These are phyloP conservation scores for Ptycholaimellus sp. DNA, from an alignment of 2,888 invertebrate species.

Conservation along the genomic window DNA sequence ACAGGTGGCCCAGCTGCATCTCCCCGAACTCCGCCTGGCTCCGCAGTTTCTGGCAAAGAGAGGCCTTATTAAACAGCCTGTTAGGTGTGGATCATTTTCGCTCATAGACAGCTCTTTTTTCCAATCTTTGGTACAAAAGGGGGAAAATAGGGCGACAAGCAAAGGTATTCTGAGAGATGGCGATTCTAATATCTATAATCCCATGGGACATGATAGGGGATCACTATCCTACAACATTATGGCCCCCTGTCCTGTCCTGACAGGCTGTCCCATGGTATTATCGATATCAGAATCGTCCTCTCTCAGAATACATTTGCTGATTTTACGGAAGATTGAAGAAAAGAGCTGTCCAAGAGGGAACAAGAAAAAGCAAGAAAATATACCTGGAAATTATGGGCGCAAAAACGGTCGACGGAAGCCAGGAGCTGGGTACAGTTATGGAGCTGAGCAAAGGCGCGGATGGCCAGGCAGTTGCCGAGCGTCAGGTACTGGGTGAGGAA, in stretches of 20 bases:
- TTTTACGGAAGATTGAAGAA: too few relatives aligned
- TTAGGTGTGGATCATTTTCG: not conserved
- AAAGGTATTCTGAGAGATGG: not conserved
- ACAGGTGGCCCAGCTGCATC: constrained; percentile 12
- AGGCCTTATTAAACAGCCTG: not conserved
- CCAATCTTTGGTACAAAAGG: too few relatives aligned
- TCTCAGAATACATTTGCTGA: too few relatives aligned
- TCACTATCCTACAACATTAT: not conserved
- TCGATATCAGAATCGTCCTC: too few relatives aligned
- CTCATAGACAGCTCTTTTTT: too few relatives aligned
- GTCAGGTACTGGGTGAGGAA: constrained; percentile 30
- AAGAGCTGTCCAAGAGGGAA: too few relatives aligned
- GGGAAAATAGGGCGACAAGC: not conserved
- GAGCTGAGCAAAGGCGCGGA: constrained; percentile 30
- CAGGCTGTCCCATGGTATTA: too few relatives aligned
- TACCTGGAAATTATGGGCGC: constrained; percentile 14
- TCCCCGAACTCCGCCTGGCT: constrained; percentile 10
- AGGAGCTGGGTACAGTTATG: constrained; percentile 20
- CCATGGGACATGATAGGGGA: not conserved
- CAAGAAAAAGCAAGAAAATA: too few relatives aligned
- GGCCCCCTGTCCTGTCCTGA: too few relatives aligned
- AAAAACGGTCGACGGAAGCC: constrained; percentile 13
- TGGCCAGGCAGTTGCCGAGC: constrained; percentile 28
- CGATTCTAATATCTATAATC: not conserved
- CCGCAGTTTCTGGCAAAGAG: constrained; percentile 10